These are phyloP conservation scores for Copidosoma aretas DNA, from an alignment of 2,888 invertebrate species.

Conservation along the genomic window DNA sequence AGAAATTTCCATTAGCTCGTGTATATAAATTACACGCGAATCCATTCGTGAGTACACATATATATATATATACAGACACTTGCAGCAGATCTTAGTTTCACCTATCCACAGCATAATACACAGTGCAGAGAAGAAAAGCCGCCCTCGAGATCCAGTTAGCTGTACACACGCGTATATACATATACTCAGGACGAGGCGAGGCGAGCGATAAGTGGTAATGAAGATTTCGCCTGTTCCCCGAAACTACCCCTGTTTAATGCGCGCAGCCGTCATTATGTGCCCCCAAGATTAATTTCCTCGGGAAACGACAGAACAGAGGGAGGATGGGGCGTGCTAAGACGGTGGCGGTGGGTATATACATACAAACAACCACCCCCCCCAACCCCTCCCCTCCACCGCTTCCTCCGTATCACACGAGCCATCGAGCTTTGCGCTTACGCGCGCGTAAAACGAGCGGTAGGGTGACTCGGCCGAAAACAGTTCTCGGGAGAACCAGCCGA, in stretches of 20 bases:
- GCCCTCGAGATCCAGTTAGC: too few relatives aligned
- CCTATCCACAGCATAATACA: too few relatives aligned
- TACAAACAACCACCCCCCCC: too few relatives aligned
- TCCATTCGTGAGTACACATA: too few relatives aligned
- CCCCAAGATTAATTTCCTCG: conserved; percentile 36
- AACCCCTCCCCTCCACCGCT: too few relatives aligned
- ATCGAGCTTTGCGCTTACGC: conserved; percentile 16
- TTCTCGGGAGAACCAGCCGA: conserved; percentile 5
- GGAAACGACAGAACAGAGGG: conserved; percentile 11
- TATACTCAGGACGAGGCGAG: background rate
- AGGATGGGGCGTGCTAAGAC: conserved; percentile 2
- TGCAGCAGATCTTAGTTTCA: too few relatives aligned
- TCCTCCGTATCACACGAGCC: conserved; percentile 14
- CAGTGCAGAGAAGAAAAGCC: too few relatives aligned
- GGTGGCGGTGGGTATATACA: background rate
- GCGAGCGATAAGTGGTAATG: conserved; percentile 39
- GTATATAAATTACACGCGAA: too few relatives aligned
- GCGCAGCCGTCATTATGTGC: conserved; percentile 32
- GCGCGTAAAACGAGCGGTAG: conserved; percentile 17
- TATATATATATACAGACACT: too few relatives aligned
- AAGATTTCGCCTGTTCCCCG: conserved; percentile 26
- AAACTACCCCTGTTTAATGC: conserved; percentile 17
- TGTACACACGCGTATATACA: too few relatives aligned
- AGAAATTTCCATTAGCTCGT: too few relatives aligned
- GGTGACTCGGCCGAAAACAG: conserved; percentile 24